phyloP scores from a whole-genome alignment of 2,797 vertebrate genomes.

The Gymnodraco acuticeps region DNA sequence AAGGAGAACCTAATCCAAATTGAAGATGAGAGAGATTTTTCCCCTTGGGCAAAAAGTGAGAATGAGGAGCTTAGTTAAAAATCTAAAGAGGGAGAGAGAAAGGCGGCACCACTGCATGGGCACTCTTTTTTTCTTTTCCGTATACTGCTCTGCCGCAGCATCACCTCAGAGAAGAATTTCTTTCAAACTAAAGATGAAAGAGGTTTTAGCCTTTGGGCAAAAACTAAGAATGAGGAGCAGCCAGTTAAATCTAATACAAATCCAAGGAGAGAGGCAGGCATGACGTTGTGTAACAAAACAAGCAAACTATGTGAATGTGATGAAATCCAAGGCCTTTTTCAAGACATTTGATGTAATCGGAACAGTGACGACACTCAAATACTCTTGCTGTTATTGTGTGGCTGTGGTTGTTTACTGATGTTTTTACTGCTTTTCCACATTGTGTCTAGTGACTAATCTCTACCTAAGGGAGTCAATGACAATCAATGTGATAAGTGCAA shows the following conservation, averaged over 20 bases:
- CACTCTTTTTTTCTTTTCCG: conserved; percentile 29
- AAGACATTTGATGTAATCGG: conserved; percentile 13
- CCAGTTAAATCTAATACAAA: conserved; percentile 45
- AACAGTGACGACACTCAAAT: background rate
- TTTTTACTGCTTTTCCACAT: conserved; percentile 30
- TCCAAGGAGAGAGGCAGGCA: conserved; percentile 4
- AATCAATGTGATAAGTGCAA: conserved; percentile 39
- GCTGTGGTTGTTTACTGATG: conserved; percentile 33
- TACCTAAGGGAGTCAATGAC: conserved; percentile 23
- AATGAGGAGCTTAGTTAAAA: conserved; percentile 50
- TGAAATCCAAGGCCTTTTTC: conserved; percentile 8
- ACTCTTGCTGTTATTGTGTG: conserved; percentile 17
- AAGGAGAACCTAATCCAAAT: conserved; percentile 60
- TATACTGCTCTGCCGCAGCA: conserved; percentile 48
- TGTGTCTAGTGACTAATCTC: conserved; percentile 31
- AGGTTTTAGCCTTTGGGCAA: conserved; percentile 34
- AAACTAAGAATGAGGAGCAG: conserved; percentile 29
- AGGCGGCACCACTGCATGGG: conserved; percentile 1
- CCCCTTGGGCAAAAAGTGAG: conserved; percentile 48
- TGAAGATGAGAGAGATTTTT: conserved; percentile 64
- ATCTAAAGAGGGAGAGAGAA: conserved; percentile 24
- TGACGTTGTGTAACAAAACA: conserved; percentile 11
- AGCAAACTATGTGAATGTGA: conserved; percentile 15
- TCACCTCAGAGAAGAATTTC: conserved; percentile 50
- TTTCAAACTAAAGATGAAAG: conserved; percentile 47